A percentile compares a stretch with the other conserved stretches of the same genome.
These are phyloP conservation scores for Gadopsis bispinosus DNA, from an alignment of 2,797 vertebrate genomes.

Conservation along the genomic window DNA sequence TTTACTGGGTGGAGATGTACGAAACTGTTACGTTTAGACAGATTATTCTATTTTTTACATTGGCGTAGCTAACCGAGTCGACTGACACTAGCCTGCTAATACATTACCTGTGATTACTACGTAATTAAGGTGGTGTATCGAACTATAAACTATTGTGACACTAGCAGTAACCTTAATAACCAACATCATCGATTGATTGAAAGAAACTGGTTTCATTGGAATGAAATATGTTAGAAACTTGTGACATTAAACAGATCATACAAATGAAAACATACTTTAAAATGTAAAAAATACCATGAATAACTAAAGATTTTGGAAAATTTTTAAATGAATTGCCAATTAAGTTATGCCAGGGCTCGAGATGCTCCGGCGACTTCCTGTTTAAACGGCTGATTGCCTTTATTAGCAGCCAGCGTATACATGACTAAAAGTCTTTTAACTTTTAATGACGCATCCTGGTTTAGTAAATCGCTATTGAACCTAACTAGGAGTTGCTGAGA, in stretches of 20 bases:
- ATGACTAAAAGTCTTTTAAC: too few relatives aligned
- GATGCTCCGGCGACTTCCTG: background rate
- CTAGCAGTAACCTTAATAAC: conserved; percentile 6
- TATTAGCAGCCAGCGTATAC: too few relatives aligned
- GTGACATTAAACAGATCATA: background rate
- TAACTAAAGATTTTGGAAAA: too few relatives aligned
- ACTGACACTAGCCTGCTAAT: background rate
- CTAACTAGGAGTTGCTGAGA: background rate
- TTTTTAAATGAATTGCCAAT: background rate
- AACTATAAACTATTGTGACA: too few relatives aligned
- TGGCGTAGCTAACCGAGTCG: background rate
- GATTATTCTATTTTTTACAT: too few relatives aligned
- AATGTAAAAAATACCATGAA: background rate
- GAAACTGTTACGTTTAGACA: too few relatives aligned
- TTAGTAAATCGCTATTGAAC: background rate
- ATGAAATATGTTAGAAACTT: background rate
- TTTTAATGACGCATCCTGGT: background rate
- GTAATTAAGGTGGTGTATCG: too few relatives aligned
- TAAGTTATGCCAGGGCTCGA: background rate
- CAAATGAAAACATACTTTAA: background rate
- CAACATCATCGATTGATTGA: background rate
- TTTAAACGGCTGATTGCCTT: too few relatives aligned
- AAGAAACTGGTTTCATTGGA: background rate
- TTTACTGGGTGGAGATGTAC: conserved; percentile 11
- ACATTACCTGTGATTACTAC: background rate